Evolutionary conservation across 2,888 invertebrate genomes (phyloP), one percentile per base, ranked within the genome.

Genomic region (Cryptocheilus praepositus): DNA sequence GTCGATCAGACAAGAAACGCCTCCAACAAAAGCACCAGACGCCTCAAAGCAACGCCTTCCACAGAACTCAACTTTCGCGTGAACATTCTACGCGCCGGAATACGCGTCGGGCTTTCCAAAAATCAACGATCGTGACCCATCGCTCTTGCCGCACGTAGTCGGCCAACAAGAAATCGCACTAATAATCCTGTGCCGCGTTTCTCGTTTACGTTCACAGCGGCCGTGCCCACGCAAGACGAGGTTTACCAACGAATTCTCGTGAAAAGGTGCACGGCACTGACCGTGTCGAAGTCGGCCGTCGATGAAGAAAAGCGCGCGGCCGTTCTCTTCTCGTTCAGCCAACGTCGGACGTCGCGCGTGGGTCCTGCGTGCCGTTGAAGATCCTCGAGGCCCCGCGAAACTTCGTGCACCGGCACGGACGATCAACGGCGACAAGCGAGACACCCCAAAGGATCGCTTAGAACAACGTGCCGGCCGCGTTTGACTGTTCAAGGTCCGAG

Each of bases 401-500:
- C 54, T 52, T 52, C 25, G 25, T 15, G 46, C 36, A 36, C 22
- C 49, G 16, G 8, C 19, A 36, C 53, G 15, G 46, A 16, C 13
- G 25, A 36, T 19, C 54, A 28, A 16, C 22, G 18, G 51, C 25
- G 64, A 54, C 46, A 43, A 51, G n/a, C n/a, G 52, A 43, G 55
- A 51, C 54, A 13, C n/a, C 70, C 55, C 52, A 59, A 63, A 49
- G 36, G 3, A 11, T 36, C 36, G 36, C 8, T 53, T 22, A 55
- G 68, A 75, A 75, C 69, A 80, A 78, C 80, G 74, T 77, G 44
- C 56, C 76, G 75, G 64, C 86, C 86, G 36, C 36, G 36, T 36
- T 85, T 81, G 80, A 85, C 87, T 86, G 82, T 70, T 86, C 86
- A 84, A 88, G 87, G 86, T 84, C 80, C 82, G 88, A 86, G 88